A percentile compares a stretch with the other conserved stretches of the same genome.
Conservation (phyloP, 2,888 invertebrate genomes). For the Mythimna impura region DNA sequence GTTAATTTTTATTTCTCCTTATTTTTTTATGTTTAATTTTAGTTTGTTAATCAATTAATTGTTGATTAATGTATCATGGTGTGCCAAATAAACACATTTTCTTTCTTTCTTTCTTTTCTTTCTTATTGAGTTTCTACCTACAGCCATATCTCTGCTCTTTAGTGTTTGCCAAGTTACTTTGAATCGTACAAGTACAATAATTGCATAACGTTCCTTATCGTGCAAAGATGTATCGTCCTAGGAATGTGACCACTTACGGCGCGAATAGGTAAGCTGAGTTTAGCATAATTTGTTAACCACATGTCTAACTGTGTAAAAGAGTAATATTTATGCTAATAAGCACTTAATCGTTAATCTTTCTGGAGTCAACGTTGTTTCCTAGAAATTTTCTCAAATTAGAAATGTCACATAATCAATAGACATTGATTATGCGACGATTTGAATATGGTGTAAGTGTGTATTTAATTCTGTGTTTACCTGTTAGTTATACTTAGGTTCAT, state of each 20-base stretch:
- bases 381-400: constrained; percentile 12
- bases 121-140: constrained; percentile 43
- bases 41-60: no score
- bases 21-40: no score
- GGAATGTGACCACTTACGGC: constrained; percentile 49
- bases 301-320: constrained; percentile 16
- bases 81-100: no score
- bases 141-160: constrained; percentile 17
- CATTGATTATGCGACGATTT: no score
- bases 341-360: constrained; percentile 8
- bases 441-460: neutral
- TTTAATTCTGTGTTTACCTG: no score
- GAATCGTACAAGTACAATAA: constrained; percentile 57
- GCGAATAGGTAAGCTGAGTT: constrained; percentile 36
- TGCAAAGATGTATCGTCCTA: constrained; percentile 57
- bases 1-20: no score
- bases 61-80: no score
- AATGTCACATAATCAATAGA: constrained; percentile 13
- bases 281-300: constrained; percentile 50
- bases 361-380: constrained; percentile 39
- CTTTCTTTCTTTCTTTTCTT: no score
- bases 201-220: constrained; percentile 62
- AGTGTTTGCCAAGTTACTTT: constrained; percentile 41
- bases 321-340: constrained; percentile 40
- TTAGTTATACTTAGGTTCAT: no score